A percentile compares a stretch with the other conserved stretches of the same genome.
Evolutionary conservation across 2,797 vertebrate genomes (phyloP).

Genomic region (Pagetopsis macropterus): DNA sequence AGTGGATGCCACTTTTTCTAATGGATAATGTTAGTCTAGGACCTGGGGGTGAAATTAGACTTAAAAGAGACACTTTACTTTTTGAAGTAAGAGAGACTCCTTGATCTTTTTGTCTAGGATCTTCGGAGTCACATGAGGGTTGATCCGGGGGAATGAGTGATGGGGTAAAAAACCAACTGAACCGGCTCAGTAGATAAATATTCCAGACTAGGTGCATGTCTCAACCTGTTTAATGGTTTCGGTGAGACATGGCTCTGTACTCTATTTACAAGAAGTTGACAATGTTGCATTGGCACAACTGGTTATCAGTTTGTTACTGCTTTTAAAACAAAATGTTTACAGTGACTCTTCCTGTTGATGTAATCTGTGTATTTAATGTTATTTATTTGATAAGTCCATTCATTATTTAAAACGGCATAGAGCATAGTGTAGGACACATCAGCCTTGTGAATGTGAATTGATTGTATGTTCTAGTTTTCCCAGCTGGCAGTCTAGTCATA

Average conservation of each 20-base stretch:
- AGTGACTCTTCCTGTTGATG: neutral
- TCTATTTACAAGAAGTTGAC: conserved; percentile 18
- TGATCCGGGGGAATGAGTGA: neutral
- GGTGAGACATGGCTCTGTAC: conserved; percentile 29
- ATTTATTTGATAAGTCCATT: neutral
- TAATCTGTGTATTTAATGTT: conserved; percentile 6
- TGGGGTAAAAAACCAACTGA: neutral
- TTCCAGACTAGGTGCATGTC: conserved; percentile 52
- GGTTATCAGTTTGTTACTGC: neutral
- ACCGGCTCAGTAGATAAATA: conserved; percentile 32
- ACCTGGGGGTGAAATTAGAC: no score
- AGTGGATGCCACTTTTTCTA: no score
- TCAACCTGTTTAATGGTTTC: conserved; percentile 43
- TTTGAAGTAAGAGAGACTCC: conserved; percentile 9
- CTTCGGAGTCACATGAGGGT: conserved; percentile 5
- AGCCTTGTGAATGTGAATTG: conserved; percentile 26
- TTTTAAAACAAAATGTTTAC: conserved; percentile 6
- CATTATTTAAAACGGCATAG: conserved; percentile 3
- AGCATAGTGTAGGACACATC: neutral
- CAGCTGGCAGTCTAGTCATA: conserved; percentile 39
- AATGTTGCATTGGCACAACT: conserved; percentile 2
- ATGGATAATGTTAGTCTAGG: no score
- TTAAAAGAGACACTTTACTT: no score
- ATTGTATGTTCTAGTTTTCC: conserved; percentile 40
- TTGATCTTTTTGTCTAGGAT: neutral